phyloP scores from a whole-genome alignment of 2,113 vertebrate species.

The Echinops telfairi region DNA sequence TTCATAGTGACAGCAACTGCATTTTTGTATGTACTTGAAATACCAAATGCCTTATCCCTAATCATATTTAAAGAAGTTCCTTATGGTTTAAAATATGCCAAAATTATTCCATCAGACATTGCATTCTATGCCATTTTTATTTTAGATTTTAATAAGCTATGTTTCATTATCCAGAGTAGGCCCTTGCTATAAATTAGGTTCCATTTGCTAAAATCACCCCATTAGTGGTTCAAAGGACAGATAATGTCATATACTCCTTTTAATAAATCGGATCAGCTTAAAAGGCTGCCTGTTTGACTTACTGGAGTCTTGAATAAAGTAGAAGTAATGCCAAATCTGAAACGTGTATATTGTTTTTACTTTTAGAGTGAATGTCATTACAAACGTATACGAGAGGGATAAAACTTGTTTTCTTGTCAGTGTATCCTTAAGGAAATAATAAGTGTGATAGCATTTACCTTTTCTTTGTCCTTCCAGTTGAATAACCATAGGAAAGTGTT shows the following conservation, averaged over 20 bases:
- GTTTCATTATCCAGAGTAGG: constrained; percentile 68
- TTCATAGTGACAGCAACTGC: constrained; percentile 85
- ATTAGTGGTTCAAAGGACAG: constrained; percentile 40
- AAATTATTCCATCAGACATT: constrained; percentile 82
- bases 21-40: constrained; percentile 84
- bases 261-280: constrained; percentile 45
- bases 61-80: constrained; percentile 81
- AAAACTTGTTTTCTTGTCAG: constrained; percentile 22
- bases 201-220: constrained; percentile 61
- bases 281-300: neutral
- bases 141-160: constrained; percentile 61
- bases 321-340: constrained; percentile 16
- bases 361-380: neutral
- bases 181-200: constrained; percentile 57
- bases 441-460: constrained; percentile 15
- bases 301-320: neutral
- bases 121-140: constrained; percentile 50
- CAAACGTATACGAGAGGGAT: neutral
- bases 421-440: constrained; percentile 46
- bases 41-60: constrained; percentile 82
- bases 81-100: constrained; percentile 78
- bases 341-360: neutral
- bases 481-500: neutral
- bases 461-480: constrained; percentile 43
- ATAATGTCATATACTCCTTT: neutral